Base-by-base conservation (phyloP, 2,888 invertebrate species). In the Rosalia funebris region DNA sequence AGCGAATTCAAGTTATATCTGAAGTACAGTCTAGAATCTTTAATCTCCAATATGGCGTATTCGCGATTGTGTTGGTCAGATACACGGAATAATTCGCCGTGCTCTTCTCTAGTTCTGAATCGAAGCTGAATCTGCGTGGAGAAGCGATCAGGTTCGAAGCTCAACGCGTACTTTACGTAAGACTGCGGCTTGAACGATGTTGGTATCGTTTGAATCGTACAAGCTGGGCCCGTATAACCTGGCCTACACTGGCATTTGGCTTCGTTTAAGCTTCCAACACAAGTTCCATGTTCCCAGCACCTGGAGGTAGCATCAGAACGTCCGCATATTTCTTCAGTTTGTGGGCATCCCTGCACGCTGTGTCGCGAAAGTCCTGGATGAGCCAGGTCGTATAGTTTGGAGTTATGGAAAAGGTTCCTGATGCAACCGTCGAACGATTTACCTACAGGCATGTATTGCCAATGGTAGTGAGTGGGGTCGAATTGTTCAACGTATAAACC, bases 361-460 rank as follows among this genome's bases (percentile, higher is more conserved):
- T 93, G 91, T 72, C 93, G 85, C 0, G 92, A 92, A 19, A 95
- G 83, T 0, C 96, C 97, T 0, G 97, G 96, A 79, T 93, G 93
- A 0, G 96, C 96, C 70, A 99, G 84, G 79, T 99, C 98, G 81
- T 98, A 98, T 53, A 98, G 83, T 79, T 91, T 94, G 74, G 96
- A 96, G 78, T 99, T 98, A 78, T 98, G 96, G 76, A 96, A 90
- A 46, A 99, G 84, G 80, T 99, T 97, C 73, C 95, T 87, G 62
- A 99, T 93, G 82, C 99, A 99, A 9, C 99, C 99, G 77, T 95
- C 93, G 79, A 98, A 98, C 15, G 93, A 92, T 82, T 92, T 91
- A 1, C 93, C 92, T 39, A 91, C 90, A 0, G 95, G 95, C 87
- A 93, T 92, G 71, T 92, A 92, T 71, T 93, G 92, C 95, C 95